Evolutionary conservation across 2,888 invertebrate species (phyloP), one percentile per base, ranked within the genome.

Genomic region (Cheilosia vulpina): DNA sequence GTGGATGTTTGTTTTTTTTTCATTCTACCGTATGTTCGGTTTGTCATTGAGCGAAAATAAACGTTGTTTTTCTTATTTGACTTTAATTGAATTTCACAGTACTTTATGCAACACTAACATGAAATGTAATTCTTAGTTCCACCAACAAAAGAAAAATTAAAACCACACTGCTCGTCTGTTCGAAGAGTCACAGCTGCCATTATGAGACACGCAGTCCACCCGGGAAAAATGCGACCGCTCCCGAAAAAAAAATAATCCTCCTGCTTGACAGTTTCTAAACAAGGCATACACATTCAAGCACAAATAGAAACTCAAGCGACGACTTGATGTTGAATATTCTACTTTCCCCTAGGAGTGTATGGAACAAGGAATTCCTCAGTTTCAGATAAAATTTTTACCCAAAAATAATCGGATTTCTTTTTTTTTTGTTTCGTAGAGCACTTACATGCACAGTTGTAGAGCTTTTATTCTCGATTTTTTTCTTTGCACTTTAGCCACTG

Each of bases 201-300:
- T 47, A 45, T 53, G 52, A 75, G 53, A 83, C 34, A 73, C 38
- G 71, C 38, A 79, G 71, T 76, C 75, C 79, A 75, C 84, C 84
- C 84, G 83, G 79, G 75, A 78, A 78, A 78, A 83, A 78, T 58
- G 73, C 68, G 79, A 79, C 84, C 84, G 84, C 84, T 84, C 84
- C 84, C 84, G 79, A 76, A 78, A 68, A 76, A 47, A 83, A 66
- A 43, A 57, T 31, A 24, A 73, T 69, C 63, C 65, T 84, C 63
- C 65, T 65, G 63, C 65, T 65, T 79, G 69, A 65, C 69, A 65
- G 73, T 69, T 72, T 58, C 83, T 50, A 73, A 84, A 84, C 83
- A 83, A 73, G 72, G 72, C 72, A 78, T 77, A 68, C 45, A 78
- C 53, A 63, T 27, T 43, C 17, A 52, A 7, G 38, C 47, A 55